Percentiles rank a stretch among this genome's conserved stretches.
phyloP scores from a whole-genome alignment of 2,888 invertebrate species.

The Dermolepida albohirtum region DNA sequence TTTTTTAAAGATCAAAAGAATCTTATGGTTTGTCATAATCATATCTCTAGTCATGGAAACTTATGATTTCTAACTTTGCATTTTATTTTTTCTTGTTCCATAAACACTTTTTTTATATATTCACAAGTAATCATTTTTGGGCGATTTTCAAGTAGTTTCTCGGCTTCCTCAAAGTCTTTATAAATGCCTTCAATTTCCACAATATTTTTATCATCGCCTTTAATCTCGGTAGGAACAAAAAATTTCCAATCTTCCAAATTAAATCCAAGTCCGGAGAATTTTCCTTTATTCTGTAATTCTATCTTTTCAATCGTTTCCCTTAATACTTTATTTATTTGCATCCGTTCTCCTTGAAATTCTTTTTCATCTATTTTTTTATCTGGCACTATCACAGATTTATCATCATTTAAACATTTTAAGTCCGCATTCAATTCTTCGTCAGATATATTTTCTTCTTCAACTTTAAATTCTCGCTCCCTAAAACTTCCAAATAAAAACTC shows the following conservation, averaged over 20 bases:
- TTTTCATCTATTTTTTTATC: not conserved
- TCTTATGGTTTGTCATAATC: no score
- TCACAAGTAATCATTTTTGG: no score
- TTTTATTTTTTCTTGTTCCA: constrained; percentile 7
- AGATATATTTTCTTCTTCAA: not conserved
- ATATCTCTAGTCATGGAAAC: no score
- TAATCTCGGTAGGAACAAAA: not conserved
- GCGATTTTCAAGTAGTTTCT: no score
- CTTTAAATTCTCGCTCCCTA: not conserved
- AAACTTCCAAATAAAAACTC: constrained; percentile 2
- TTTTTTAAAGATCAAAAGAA: no score
- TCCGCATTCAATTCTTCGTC: not conserved
- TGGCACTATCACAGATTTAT: not conserved
- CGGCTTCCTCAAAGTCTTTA: no score
- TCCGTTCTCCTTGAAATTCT: not conserved
- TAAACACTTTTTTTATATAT: not conserved
- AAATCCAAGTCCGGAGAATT: constrained; percentile 20
- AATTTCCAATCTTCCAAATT: constrained; percentile 30
- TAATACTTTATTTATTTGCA: constrained; percentile 2
- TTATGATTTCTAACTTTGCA: not conserved
- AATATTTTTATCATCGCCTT: not conserved
- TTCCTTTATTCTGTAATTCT: constrained; percentile 13
- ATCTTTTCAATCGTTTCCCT: not conserved
- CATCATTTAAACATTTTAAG: not conserved
- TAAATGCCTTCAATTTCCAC: no score